Evolutionary conservation across 2,888 invertebrate genomes (phyloP).

Genomic region (Bellardia bayeri): DNA sequence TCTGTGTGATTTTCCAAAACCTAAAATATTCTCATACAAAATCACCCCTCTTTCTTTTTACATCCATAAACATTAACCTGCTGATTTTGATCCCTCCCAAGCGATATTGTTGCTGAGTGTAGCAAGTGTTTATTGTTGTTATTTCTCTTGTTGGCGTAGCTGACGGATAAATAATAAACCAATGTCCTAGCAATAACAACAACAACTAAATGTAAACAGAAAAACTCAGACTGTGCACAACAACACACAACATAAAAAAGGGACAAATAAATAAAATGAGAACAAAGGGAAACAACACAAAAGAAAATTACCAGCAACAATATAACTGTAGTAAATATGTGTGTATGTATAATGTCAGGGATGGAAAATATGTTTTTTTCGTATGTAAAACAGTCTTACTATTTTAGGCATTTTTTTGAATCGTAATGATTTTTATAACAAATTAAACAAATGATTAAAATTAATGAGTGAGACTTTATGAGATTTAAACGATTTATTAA

Average conservation of each 20-base stretch:
- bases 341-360: background rate
- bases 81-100: constrained; percentile 57
- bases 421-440: no score
- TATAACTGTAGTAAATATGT: background rate
- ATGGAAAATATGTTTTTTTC: background rate
- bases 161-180: constrained; percentile 51
- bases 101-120: constrained; percentile 46
- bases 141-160: background rate
- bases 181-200: constrained; percentile 41
- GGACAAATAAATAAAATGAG: constrained; percentile 33
- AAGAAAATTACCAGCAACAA: constrained; percentile 13
- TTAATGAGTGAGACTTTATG: no score
- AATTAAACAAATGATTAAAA: no score
- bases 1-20: constrained; percentile 8
- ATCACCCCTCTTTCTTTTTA: constrained; percentile 44
- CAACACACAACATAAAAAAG: constrained; percentile 2
- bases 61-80: constrained; percentile 46
- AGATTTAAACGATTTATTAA: no score
- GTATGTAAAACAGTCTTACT: no score
- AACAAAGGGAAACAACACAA: constrained; percentile 29
- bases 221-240: constrained; percentile 40
- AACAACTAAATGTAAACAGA: constrained; percentile 35
- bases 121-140: constrained; percentile 62
- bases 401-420: no score
- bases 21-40: constrained; percentile 48